Evolutionary conservation across 2,797 vertebrate genomes (phyloP), one percentile per base, ranked within the genome.

Genomic region (Labeo calbasu): DNA sequence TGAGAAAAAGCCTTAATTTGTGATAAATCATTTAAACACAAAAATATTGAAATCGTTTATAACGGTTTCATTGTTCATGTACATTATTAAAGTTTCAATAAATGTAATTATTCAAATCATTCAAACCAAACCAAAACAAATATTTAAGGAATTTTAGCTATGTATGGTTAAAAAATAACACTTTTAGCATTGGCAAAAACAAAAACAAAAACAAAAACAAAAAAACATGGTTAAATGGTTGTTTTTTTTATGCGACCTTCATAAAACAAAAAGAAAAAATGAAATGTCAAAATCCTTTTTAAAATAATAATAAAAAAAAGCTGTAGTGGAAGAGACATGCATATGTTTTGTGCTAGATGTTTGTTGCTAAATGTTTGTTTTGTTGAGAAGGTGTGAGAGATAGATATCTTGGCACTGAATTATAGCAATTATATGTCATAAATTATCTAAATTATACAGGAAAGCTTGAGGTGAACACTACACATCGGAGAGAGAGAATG

Each of bases 391-490:
- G 68, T 14, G 55, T 61, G 55, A 75, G 21, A 14, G 43, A 82
- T 73, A 40, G 15, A 66, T 65, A 40, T 66, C 48, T 82, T 72
- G 50, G 50, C 71, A 28, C 21, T 55, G 13, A 65, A 55, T 76
- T 82, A 76, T 66, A 43, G 59, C 48, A 76, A 75, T 43, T 75
- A 53, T 28, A 65, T 65, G 46, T 3, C 17, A 23, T 53, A 66
- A 21, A 76, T 75, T 75, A 25, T 65, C n/a, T 19, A 66, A 48
- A 82, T 75, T 66, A 65, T 53, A 63, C 28, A 53, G 70, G 11
- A 51, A 65, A 46, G n/a, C 36, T 66, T 32, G 59, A 76, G n/a
- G 50, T 77, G 71, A 76, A 61, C n/a, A 76, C 28, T 61, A 70
- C 51, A 59, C 15, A 19, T 9, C 28, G 4, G 36, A 59, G 6